Conservation (phyloP, 1,140 invertebrate species). For the Idris sp. region DNA sequence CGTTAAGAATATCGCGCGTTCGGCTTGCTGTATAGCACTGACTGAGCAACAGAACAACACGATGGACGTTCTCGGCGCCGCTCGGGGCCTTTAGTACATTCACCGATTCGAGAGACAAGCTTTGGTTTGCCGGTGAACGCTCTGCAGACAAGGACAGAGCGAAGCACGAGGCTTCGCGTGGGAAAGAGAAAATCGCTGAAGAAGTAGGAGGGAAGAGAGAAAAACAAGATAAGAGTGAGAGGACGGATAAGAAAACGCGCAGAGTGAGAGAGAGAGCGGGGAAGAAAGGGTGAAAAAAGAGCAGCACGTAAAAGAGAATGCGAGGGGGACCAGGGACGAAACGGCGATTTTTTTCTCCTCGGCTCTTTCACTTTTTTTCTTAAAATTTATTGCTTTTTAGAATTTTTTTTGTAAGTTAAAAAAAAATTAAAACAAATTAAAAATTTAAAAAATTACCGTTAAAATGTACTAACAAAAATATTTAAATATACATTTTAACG, state of each 20-base stretch:
- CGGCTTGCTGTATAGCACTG: slow-evolving; percentile 40
- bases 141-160: slow-evolving; percentile 5
- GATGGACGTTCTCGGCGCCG: slow-evolving; percentile 16
- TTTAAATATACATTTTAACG: too few species aligned
- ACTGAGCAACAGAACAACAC: slow-evolving; percentile 28
- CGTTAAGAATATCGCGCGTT: slow-evolving; percentile 17
- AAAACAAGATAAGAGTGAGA: slow-evolving; percentile 13
- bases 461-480: too few species aligned
- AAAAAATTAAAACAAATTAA: too few species aligned
- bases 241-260: background rate
- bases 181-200: slow-evolving; percentile 32
- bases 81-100: slow-evolving; percentile 49
- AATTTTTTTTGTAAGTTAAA: too few species aligned
- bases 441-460: too few species aligned
- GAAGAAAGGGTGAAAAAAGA: slow-evolving; percentile 59
- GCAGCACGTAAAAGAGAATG: slow-evolving; percentile 41
- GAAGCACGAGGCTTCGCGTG: slow-evolving; percentile 15
- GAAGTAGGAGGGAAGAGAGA: too few species aligned
- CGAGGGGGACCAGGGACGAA: slow-evolving; percentile 47
- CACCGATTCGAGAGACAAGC: slow-evolving; percentile 53
- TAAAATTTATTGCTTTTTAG: too few species aligned
- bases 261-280: slow-evolving; percentile 23
- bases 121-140: slow-evolving; percentile 40
- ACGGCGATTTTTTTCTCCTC: background rate
- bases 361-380: slow-evolving; percentile 14